Evolutionary conservation across 2,888 invertebrate genomes (phyloP).

Genomic region (Abscondita cerata): DNA sequence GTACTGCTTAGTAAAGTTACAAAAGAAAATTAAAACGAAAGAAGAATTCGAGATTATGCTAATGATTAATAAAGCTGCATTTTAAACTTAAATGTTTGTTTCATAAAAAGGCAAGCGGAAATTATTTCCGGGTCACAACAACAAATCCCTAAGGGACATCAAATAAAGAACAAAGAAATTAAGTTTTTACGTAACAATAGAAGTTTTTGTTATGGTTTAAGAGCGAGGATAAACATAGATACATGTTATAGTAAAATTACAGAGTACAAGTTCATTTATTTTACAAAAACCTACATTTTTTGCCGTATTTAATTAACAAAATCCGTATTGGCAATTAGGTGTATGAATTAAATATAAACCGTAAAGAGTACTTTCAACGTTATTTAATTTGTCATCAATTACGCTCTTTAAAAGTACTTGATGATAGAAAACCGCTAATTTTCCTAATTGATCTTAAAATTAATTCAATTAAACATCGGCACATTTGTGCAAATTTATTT

Average conservation of each 20-base stretch:
- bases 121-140: conserved; percentile 8
- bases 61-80: conserved; percentile 7
- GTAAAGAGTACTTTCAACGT: neutral
- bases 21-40: neutral
- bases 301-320: too few relatives aligned
- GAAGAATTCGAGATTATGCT: neutral
- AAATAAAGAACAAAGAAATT: conserved; percentile 10
- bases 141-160: conserved; percentile 1
- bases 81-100: neutral
- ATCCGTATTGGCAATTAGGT: too few relatives aligned
- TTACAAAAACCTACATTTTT: too few relatives aligned
- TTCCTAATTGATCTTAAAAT: too few relatives aligned
- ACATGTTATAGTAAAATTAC: neutral
- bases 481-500: neutral
- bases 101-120: conserved; percentile 3
- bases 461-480: conserved; percentile 1
- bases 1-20: too few relatives aligned
- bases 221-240: neutral
- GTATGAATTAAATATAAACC: too few relatives aligned
- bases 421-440: too few relatives aligned
- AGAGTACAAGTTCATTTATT: too few relatives aligned
- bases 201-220: neutral
- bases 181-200: conserved; percentile 10
- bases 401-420: too few relatives aligned
- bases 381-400: neutral